Base-by-base conservation (phyloP, 2,888 invertebrate genomes). In the Parnassius orleans region DNA sequence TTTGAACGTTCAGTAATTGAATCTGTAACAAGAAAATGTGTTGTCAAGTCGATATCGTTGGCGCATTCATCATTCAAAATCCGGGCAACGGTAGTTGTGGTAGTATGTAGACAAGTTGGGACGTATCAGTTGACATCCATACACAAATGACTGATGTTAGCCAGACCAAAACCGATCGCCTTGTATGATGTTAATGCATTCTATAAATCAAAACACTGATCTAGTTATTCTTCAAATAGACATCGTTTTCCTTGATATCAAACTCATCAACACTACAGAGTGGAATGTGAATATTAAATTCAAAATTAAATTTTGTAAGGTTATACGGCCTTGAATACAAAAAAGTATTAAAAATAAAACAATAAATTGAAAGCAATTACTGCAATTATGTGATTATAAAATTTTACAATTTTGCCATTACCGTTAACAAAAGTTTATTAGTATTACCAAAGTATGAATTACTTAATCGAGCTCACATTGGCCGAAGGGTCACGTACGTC, bases 21-120 rank as follows among this genome's bases (percentile, higher is more conserved):
- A 83, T 85, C 78, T 80, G 84, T 87, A 81, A 80, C 85, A 76
- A 87, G 87, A 89, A 89, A 90, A 91, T 90, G 86, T 90, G 86
- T 90, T 90, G 89, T 90, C 90, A 87, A 78, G 81, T 86, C 72
- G 77, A 78, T 80, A 84, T 78, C 78, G 77, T 73, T 63, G 72
- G 70, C 67, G 78, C 85, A 90, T 89, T 82, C 80, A 87, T 90
- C 88, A 90, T 73, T 75, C 51, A 65, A 67, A 68, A 69, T 69
- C 71, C 69, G 74, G 68, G 68, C 73, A 72, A 70, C 66, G 67
- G 71, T 66, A 55, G 69, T 69, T 65, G 66, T 64, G 65, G 7
- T 33, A 33, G 7, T 65, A 70, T 76, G 78, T 72, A 70, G 77
- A 80, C 79, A 78, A 71, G 71, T 68, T 67, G 63, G 61, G 72